Conservation (phyloP, 2,113 vertebrate genomes). For the Paratilapia polleni region DNA sequence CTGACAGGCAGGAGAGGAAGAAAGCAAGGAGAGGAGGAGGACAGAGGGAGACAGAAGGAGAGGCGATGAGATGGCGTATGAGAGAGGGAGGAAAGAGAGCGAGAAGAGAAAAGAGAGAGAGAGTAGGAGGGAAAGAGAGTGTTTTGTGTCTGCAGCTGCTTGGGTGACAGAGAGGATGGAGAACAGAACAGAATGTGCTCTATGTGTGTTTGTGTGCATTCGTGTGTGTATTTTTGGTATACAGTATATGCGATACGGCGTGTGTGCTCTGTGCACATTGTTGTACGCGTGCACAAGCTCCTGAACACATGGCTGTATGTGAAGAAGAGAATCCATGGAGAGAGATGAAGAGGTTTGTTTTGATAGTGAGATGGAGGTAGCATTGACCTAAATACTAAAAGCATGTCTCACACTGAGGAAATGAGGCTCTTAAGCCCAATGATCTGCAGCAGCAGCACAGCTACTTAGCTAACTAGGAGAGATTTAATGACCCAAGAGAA, state of each 20-base stretch:
- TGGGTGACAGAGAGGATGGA: slow-evolving; percentile 37
- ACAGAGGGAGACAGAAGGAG: slow-evolving; percentile 11
- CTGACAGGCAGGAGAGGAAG: slow-evolving; percentile 53
- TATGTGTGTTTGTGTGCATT: neutral
- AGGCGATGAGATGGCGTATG: neutral
- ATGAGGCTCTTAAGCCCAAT: slow-evolving; percentile 23
- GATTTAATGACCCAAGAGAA: slow-evolving; percentile 26
- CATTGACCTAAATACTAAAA: slow-evolving; percentile 59
- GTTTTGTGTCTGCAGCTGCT: slow-evolving; percentile 60
- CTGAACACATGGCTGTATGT: neutral
- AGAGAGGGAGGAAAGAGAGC: neutral
- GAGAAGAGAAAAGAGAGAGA: neutral
- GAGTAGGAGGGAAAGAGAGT: slow-evolving; percentile 21
- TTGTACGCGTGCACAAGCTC: neutral
- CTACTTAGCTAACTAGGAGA: slow-evolving; percentile 21
- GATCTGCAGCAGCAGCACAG: slow-evolving; percentile 22
- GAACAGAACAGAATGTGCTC: slow-evolving; percentile 47
- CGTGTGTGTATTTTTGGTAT: neutral
- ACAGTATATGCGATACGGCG: neutral
- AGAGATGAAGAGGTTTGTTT: slow-evolving; percentile 40
- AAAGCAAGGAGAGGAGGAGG: slow-evolving; percentile 14
- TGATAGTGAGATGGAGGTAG: slow-evolving; percentile 24
- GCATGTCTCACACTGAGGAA: slow-evolving; percentile 39
- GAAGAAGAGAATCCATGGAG: neutral
- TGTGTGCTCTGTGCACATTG: neutral